phyloP scores from a whole-genome alignment of 2,797 vertebrate species.

The Myotis myotis region DNA sequence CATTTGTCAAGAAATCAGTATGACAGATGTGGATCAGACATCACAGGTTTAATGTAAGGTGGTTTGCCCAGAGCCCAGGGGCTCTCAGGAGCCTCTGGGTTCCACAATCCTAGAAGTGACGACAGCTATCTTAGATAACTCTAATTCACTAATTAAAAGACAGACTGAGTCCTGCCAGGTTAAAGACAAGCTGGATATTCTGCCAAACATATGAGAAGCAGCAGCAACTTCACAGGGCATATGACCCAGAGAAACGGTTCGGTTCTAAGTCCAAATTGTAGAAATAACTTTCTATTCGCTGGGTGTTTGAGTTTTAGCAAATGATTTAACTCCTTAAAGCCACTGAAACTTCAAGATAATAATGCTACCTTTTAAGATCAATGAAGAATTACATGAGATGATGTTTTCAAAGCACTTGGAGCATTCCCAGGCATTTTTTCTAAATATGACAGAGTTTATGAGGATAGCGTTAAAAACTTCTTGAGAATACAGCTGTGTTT shows the following conservation, averaged over 20 bases:
- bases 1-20: not conserved
- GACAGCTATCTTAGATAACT: conserved; percentile 63
- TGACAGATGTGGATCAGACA: not conserved
- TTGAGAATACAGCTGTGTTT: not conserved
- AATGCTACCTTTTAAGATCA: conserved; percentile 29
- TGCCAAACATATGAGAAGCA: conserved; percentile 15
- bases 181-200: conserved; percentile 59
- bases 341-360: conserved; percentile 33
- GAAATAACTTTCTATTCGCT: conserved; percentile 27
- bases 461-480: not conserved
- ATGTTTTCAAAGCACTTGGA: conserved; percentile 46
- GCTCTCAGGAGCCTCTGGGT: not conserved
- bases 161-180: conserved; percentile 59
- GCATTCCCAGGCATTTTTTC: conserved; percentile 29
- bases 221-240: not conserved
- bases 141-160: conserved; percentile 73
- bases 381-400: conserved; percentile 53
- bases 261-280: not conserved
- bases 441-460: conserved; percentile 26
- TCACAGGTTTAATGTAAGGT: not conserved
- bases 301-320: conserved; percentile 24
- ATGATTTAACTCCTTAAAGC: conserved; percentile 61
- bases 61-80: not conserved
- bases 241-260: not conserved
- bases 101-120: conserved; percentile 41